A percentile compares a stretch with the other conserved stretches of the same genome.
phyloP scores from a whole-genome alignment of 2,113 vertebrate species.

The Synodontis membranacea region DNA sequence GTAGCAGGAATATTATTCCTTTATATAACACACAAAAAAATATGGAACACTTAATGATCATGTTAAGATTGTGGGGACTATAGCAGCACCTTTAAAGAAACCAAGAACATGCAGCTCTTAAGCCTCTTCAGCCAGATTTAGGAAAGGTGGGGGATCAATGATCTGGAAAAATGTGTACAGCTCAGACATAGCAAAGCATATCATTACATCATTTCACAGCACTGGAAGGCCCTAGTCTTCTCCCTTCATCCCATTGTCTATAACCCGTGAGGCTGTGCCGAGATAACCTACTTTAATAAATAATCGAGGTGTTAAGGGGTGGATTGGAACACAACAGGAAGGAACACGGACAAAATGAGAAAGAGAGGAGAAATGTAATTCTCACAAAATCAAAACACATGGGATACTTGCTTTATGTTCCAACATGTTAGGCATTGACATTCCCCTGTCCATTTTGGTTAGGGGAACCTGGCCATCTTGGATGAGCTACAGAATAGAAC shows the following conservation, averaged over 20 bases:
- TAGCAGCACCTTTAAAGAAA: slow-evolving; percentile 37
- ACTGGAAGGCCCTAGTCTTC: slow-evolving; percentile 26
- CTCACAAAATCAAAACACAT: slow-evolving; percentile 37
- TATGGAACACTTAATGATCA: slow-evolving; percentile 5
- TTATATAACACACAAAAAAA: not conserved
- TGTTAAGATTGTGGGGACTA: slow-evolving; percentile 32
- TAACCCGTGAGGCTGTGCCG: not conserved
- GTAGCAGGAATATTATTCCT: not conserved
- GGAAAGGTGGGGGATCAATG: slow-evolving; percentile 27
- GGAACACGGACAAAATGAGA: slow-evolving; percentile 27
- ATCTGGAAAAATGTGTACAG: slow-evolving; percentile 32
- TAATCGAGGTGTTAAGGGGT: not conserved
- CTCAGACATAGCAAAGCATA: slow-evolving; percentile 32
- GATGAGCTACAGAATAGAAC: slow-evolving; percentile 76
- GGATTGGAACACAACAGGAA: slow-evolving; percentile 18
- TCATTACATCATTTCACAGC: slow-evolving; percentile 35
- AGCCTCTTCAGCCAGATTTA: slow-evolving; percentile 43
- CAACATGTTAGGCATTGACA: slow-evolving; percentile 99
- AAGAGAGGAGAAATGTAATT: slow-evolving; percentile 25
- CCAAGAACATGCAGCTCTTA: slow-evolving; percentile 44
- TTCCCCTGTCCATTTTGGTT: slow-evolving; percentile 89
- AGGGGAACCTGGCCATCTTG: slow-evolving; percentile 83
- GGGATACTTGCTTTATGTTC: slow-evolving; percentile 93
- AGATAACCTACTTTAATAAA: slow-evolving; percentile 3
- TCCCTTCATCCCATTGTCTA: not conserved